Conservation (phyloP, 2,888 invertebrate genomes). For the Salpingus planirostris region DNA sequence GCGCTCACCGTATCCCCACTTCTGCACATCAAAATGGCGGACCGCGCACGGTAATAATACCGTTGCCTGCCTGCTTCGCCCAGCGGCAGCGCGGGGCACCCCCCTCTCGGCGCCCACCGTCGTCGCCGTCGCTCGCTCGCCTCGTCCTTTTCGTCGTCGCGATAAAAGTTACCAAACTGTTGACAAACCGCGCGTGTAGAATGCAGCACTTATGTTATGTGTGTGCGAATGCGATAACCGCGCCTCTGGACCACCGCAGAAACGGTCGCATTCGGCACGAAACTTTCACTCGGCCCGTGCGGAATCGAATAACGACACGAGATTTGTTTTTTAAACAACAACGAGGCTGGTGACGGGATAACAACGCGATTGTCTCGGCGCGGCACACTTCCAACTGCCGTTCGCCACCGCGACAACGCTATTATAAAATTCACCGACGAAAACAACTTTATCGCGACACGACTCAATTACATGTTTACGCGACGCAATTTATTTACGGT, state of each 20-base stretch:
- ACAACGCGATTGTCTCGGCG: too few species aligned
- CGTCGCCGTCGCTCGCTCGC: too few species aligned
- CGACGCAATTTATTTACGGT: too few species aligned
- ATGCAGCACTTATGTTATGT: slow-evolving; percentile 20
- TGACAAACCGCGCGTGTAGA: slow-evolving; percentile 25
- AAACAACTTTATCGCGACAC: too few species aligned
- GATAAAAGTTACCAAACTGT: slow-evolving; percentile 25
- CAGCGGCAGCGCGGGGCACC: slow-evolving; percentile 16
- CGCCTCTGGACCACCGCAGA: slow-evolving; percentile 18
- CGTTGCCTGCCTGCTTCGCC: slow-evolving; percentile 35
- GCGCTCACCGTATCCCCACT: slow-evolving; percentile 41
- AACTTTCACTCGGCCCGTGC: too few species aligned
- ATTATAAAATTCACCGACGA: too few species aligned
- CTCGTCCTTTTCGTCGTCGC: too few species aligned
- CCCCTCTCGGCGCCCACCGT: slow-evolving; percentile 13
- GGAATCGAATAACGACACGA: too few species aligned
- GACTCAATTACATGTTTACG: too few species aligned
- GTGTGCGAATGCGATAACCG: slow-evolving; percentile 17
- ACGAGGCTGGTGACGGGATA: background rate
- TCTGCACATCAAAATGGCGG: slow-evolving; percentile 42
- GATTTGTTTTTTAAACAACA: slow-evolving; percentile 2
- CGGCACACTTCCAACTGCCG: too few species aligned
- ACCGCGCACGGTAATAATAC: slow-evolving; percentile 35
- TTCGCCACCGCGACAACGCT: too few species aligned
- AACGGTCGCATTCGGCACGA: too few species aligned